Evolutionary conservation across 2,113 vertebrate species (phyloP), one percentile per base, ranked within the genome.

Genomic region (Syngnathoides biaculeatus): DNA sequence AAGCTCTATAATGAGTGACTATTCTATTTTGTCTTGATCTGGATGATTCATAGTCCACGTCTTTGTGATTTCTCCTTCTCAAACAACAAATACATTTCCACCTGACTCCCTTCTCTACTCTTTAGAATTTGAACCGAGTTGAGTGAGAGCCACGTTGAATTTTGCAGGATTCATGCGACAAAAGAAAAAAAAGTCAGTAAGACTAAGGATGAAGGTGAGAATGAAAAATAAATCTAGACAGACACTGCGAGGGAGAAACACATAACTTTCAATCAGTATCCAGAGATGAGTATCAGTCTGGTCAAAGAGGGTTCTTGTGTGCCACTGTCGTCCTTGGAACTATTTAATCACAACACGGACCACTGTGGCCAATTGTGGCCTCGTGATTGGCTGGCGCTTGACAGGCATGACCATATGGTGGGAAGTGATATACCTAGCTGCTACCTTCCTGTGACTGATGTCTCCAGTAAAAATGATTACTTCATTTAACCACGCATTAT

Each of bases 401-500:
- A 90, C 89, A 89, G 72, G 89, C 89, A 80, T 88, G 89, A 86
- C 91, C 89, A 88, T 90, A 89, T 92, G 90, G 90, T 83, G 80
- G 88, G 82, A 82, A 90, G 87, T 88, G 90, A 93, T 92, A 93
- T 91, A 91, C 86, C 87, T 87, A 81, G 83, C 88, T 88, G 87
- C 88, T 89, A 92, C 91, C 90, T 79, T 82, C 78, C 82, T 7
- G 60, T 89, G 88, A 91, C 83, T 90, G 89, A 92, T 91, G 90
- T 90, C 84, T 86, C 79, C 84, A 84, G 87, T 87, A 84, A 87
- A 90, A 91, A 90, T 92, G 88, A 93, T 93, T 92, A 88, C 90
- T 91, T 93, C 87, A 90, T 93, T 91, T 92, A 89, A 82, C 75
- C 78, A 77, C 79, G 78, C 83, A 90, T 92, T 92, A 92, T 92